A percentile compares a stretch with the other conserved stretches of the same genome.
Conservation (phyloP, 2,888 invertebrate genomes). For the Hydroisotoma schaefferi region DNA sequence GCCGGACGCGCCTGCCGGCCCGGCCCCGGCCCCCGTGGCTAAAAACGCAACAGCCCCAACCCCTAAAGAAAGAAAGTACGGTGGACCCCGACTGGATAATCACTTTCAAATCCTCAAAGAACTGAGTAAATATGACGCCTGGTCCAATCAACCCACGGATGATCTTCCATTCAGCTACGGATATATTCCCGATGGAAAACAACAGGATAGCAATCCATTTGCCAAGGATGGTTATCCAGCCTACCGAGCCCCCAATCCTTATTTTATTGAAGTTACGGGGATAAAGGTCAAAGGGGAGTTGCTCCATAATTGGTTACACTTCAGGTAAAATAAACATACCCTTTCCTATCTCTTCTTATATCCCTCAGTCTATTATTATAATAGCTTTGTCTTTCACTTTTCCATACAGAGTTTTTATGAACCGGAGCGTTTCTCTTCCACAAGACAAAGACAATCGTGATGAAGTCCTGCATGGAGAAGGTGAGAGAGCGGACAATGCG, state of each 20-base stretch:
- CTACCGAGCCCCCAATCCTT: conserved; percentile 18
- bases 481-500: conserved; percentile 17
- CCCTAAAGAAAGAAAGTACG: not conserved
- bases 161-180: conserved; percentile 14
- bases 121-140: conserved; percentile 10
- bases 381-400: no score
- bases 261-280: conserved; percentile 25
- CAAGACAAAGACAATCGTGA: not conserved
- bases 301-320: conserved; percentile 31
- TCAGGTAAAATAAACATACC: no score
- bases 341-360: no score
- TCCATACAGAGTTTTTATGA: not conserved
- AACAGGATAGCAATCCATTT: not conserved
- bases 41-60: not conserved
- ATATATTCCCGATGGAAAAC: no score
- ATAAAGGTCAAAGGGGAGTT: conserved; percentile 26
- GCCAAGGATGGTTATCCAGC: not conserved
- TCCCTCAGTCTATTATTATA: no score
- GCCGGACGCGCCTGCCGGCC: not conserved
- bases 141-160: conserved; percentile 19
- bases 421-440: not conserved
- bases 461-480: conserved; percentile 10
- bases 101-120: conserved; percentile 18
- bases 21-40: not conserved
- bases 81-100: not conserved